Evolutionary conservation across 2,797 vertebrate genomes (phyloP), one percentile per base, ranked within the genome.

Genomic region (Cyclopterus lumpus): DNA sequence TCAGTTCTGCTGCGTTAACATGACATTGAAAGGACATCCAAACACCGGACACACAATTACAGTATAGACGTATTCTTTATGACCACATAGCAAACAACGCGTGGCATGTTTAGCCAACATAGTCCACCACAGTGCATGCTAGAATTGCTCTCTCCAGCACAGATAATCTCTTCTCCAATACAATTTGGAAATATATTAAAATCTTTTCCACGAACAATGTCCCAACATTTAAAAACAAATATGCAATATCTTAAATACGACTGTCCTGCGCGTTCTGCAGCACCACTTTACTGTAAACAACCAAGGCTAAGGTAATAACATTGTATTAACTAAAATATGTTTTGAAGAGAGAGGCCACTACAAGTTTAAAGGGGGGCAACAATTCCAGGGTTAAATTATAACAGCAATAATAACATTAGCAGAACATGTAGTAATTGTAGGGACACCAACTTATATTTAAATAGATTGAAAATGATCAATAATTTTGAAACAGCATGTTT

Each of bases 51-150:
- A 64, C 58, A 73, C 74, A 84, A 65, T 70, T 67, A 53, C 71
- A 77, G 48, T 24, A 64, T 26, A 28, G 69, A 69, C 48, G 24
- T 36, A 68, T 74, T 46, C 68, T 46, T 64, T 54, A 49, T 2
- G 75, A 26, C 34, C 67, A 46, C 11, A 79, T 40, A 55, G 48
- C 75, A 65, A 85, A 84, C 49, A 79, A 77, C 80, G 53, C 53
- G 46, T 53, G 61, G 20, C 46, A 48, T 66, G 73, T 67, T 32
- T 14, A 42, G 34, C 22, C 46, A 60, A 32, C 42, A 70, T 20
- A 64, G n/a, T 46, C 3, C 5, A n/a, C 58, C 66, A 62, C 51
- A 79, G 9, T 28, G 51, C 3, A 40, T 58, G 32, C 16, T 11
- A 30, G 15, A 49, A 30, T 42, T 30, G 28, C 11, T 57, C 10